A percentile compares a stretch with the other conserved stretches of the same genome.
Evolutionary conservation across 1,140 invertebrate species (phyloP).

Genomic region (Drosophila cardini): DNA sequence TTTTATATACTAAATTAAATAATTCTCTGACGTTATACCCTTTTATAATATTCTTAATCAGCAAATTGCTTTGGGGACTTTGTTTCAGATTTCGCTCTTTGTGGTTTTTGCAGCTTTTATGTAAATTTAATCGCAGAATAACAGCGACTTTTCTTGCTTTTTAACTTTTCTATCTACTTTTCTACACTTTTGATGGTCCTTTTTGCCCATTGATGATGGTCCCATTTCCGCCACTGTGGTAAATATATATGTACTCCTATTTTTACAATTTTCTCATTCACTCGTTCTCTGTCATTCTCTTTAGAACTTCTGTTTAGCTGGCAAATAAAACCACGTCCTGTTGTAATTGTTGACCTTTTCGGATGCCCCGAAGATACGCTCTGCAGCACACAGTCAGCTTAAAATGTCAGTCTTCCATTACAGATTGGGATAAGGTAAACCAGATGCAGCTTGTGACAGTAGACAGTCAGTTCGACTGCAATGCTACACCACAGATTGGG

Average conservation of each 20-base stretch:
- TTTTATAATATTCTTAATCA: constrained; percentile 17
- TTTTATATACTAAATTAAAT: constrained; percentile 14
- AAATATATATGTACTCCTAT: background rate
- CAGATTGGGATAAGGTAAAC: background rate
- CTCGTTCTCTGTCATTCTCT: background rate
- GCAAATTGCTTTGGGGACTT: constrained; percentile 7
- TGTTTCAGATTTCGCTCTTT: background rate
- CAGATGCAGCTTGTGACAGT: constrained; percentile 9
- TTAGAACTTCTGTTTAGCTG: constrained; percentile 5
- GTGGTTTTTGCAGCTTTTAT: background rate
- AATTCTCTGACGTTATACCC: constrained; percentile 8
- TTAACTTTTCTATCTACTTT: too few species aligned
- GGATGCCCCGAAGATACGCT: constrained; percentile 5
- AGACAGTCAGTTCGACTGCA: constrained; percentile 11
- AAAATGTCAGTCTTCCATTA: constrained; percentile 46
- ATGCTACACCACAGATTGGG: constrained; percentile 3
- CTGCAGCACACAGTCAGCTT: constrained; percentile 36
- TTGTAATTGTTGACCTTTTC: background rate
- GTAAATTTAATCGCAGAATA: too few species aligned
- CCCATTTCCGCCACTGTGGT: too few species aligned
- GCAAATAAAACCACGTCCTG: constrained; percentile 27
- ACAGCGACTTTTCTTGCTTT: too few species aligned
- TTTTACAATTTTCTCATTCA: background rate
- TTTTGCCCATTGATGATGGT: too few species aligned
- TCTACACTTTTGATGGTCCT: background rate